These are phyloP conservation scores for Brienomyrus brachyistius DNA, from an alignment of 2,113 vertebrate species.

Conservation along the genomic window DNA sequence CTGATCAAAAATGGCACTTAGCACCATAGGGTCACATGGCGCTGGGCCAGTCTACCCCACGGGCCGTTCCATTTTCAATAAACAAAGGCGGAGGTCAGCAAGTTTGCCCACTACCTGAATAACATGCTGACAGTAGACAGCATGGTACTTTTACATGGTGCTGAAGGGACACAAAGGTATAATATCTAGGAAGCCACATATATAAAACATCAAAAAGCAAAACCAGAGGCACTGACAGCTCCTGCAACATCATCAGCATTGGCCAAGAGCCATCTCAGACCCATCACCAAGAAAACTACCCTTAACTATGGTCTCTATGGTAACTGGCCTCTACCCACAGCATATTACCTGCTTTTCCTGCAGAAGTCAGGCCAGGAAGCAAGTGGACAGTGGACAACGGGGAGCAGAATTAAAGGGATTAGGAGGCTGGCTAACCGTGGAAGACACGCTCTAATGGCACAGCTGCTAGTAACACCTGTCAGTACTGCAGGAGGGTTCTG, in stretches of 20 bases:
- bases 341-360: constrained; percentile 62
- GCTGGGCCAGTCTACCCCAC: neutral
- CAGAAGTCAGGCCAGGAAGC: constrained; percentile 36
- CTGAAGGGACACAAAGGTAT: neutral
- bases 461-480: neutral
- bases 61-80: neutral
- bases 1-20: neutral
- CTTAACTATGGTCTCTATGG: constrained; percentile 28
- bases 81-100: neutral
- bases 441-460: neutral
- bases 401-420: neutral
- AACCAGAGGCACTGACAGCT: neutral
- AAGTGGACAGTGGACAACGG: constrained; percentile 36
- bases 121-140: neutral
- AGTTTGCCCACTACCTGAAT: neutral
- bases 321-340: constrained; percentile 36
- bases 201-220: constrained; percentile 10
- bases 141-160: neutral
- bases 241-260: constrained; percentile 21
- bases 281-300: constrained; percentile 21
- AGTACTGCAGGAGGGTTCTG: neutral
- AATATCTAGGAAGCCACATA: neutral
- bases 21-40: neutral
- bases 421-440: neutral
- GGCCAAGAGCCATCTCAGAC: constrained; percentile 31